Evolutionary conservation across 1,140 invertebrate genomes (phyloP).

Genomic region (Drosophila pachea): DNA sequence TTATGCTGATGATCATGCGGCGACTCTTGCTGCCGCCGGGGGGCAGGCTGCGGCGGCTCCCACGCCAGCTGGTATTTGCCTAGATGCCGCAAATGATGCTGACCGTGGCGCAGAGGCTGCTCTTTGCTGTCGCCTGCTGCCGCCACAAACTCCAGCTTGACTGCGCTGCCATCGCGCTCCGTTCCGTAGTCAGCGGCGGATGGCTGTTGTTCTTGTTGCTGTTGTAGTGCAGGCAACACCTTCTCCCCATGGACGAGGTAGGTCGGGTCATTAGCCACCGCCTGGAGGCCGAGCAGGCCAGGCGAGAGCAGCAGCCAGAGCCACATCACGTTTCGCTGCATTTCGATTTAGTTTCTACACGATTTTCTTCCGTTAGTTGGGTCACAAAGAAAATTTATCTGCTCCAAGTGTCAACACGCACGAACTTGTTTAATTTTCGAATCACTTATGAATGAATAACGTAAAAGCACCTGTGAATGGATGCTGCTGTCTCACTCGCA

Average conservation of each 20-base stretch:
- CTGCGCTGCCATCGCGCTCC: conserved; percentile 54
- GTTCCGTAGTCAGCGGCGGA: conserved; percentile 40
- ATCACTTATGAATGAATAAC: neutral
- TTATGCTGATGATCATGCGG: conserved; percentile 58
- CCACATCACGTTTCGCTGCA: conserved; percentile 14
- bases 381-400: too few relatives aligned
- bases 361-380: too few relatives aligned
- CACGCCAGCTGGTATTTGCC: conserved; percentile 46
- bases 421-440: neutral
- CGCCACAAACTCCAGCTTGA: conserved; percentile 24
- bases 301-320: neutral
- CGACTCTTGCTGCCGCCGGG: neutral
- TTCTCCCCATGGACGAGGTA: conserved; percentile 26
- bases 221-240: conserved; percentile 38
- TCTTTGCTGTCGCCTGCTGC: conserved; percentile 13
- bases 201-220: conserved; percentile 10
- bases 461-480: neutral
- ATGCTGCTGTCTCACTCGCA: neutral
- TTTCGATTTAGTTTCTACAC: conserved; percentile 19
- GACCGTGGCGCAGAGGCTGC: conserved; percentile 35
- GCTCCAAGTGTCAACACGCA: too few relatives aligned
- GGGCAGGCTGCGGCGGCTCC: conserved; percentile 26
- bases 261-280: conserved; percentile 52
- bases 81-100: conserved; percentile 50
- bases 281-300: conserved; percentile 15